These are phyloP conservation scores for Rhodinocichla rosea DNA, from an alignment of 2,113 vertebrate species.

Conservation along the genomic window DNA sequence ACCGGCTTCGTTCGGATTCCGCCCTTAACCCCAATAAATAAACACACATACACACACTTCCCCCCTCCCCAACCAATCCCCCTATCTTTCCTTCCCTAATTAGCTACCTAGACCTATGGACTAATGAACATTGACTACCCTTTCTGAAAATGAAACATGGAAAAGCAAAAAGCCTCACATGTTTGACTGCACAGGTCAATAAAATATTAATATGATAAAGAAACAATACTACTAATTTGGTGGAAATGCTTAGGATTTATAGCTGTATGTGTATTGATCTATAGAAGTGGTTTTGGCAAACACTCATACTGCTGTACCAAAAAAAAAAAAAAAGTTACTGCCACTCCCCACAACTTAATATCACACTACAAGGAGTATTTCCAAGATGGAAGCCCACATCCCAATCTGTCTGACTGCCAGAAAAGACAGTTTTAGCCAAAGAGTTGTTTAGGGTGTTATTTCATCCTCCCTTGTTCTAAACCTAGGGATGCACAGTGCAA, in stretches of 20 bases:
- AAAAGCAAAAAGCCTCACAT: not conserved
- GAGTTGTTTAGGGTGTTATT: not conserved
- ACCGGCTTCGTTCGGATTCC: too few relatives aligned
- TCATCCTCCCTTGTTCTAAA: not conserved
- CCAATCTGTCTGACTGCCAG: not conserved
- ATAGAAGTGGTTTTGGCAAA: slow-evolving; percentile 5
- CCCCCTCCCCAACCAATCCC: too few relatives aligned
- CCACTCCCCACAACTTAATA: not conserved
- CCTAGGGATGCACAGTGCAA: not conserved
- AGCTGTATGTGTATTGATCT: not conserved
- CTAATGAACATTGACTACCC: not conserved
- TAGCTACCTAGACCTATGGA: not conserved
- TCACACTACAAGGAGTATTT: not conserved
- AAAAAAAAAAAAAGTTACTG: not conserved
- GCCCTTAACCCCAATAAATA: too few relatives aligned
- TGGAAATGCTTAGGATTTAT: not conserved
- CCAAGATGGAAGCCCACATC: not conserved
- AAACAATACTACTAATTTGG: not conserved
- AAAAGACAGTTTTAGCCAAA: not conserved
- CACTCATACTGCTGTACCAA: not conserved
- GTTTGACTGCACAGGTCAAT: not conserved
- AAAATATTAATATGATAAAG: not conserved
- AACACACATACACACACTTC: too few relatives aligned
- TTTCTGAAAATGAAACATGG: not conserved
- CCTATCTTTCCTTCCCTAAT: not conserved